Base-by-base conservation (phyloP, 2,888 invertebrate genomes). In the Polydrusus tereticollis region DNA sequence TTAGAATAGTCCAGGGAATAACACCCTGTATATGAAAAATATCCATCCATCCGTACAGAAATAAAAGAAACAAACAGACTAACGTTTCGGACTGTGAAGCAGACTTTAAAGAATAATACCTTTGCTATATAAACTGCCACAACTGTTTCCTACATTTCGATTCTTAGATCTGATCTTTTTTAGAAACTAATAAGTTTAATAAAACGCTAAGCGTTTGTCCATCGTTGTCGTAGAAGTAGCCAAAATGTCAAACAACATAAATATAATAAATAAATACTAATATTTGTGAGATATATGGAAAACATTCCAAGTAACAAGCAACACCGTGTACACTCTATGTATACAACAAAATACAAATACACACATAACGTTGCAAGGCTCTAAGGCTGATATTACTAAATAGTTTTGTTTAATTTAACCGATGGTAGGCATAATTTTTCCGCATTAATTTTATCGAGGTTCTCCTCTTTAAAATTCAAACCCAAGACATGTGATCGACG, bases 401-500 rank as follows among this genome's bases (percentile, higher is more conserved):
- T 64, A 23, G 80, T 79, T 77, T 82, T 81, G 58, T 79, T 82
- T 20, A 80, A 18, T 74, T 79, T 81, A 26, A 80, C 79, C 6
- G 80, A 77, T 23, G 80, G 79, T 65, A 80, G 73, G 67, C 78
- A 78, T 50, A 81, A 69, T 74, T 80, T 81, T 43, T 74, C 76
- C 12, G 75, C 59, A 16, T 72, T 76, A 3, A 69, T 47, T 72
- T 78, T 78, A n/a, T 78, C 76, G 73, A 74, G 73, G 16, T 5
- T 33, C 36, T 67, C 71, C 29, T 79, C 77, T 69, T 77, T 80
- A n/a, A 76, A 76, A 47, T 66, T 77, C 23, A 78, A 55, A 23
- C 74, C 70, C 26, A 79, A 69, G 16, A 79, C 77, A 62, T 80
- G 80, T 7, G 81, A 80, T 20, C 85, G 80, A 10, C 84, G 77